Evolutionary conservation across 2,888 invertebrate genomes (phyloP), one percentile per base, ranked within the genome.

Genomic region (Dryadula phaetusa): DNA sequence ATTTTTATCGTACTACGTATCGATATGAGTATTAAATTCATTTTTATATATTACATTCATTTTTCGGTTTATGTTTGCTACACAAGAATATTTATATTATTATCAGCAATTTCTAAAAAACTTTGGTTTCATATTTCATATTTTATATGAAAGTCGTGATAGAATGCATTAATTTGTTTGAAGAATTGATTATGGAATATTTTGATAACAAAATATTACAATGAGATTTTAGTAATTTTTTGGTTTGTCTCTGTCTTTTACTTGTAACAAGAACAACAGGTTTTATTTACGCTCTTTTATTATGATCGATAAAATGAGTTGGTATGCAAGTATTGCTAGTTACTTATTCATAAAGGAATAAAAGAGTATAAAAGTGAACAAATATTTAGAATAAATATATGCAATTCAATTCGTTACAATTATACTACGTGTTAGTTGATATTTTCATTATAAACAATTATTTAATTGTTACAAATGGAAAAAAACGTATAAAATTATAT

Each of bases 201-300:
- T 64, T 65, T 32, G 40, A 49, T 32, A 7, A n/a, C 42, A 32
- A 22, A 65, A 65, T 64, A 16, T 49, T 42, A 58, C 49, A 32
- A 22, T 12, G 10, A 25, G 25, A 28, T 40, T 49, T 64, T 47
- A 56, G 12, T 58, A 32, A 49, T 47, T 28, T 28, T 16, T 40
- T 37, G 4, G 56, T 40, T 64, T 49, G 25, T 64, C 58, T 64
- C 49, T 64, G 47, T 64, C 49, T 49, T 65, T 65, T 49, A 25
- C 20, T 42, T 60, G 14, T 14, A 64, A 64, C 58, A 18, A 28
- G 64, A 58, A 56, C 28, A 28, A 47, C 60, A 44, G 60, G 60
- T 60, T 60, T 60, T 60, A 60, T 60, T 32, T 60, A 20, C 44
- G 60, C 14, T 60, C 18, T 28, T 60, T 44, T 46, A 44, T 60